Evolutionary conservation across 2,797 vertebrate genomes (phyloP).

Genomic region (Thripadectes ignobilis): DNA sequence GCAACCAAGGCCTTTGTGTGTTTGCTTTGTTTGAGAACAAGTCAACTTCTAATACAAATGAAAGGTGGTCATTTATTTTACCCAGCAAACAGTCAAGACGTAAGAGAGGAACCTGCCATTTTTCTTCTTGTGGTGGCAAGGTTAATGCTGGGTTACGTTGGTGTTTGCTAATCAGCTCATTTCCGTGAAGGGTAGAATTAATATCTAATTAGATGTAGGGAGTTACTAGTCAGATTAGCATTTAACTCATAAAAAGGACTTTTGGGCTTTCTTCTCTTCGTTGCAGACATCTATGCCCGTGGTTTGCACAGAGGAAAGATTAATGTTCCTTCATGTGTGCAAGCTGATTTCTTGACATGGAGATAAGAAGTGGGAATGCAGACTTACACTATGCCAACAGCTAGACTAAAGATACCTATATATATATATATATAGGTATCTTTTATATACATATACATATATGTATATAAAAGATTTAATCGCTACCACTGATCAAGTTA

Average conservation of each 20-base stretch:
- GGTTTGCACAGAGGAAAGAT: neutral
- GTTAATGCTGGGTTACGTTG: constrained; percentile 69
- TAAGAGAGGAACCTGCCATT: constrained; percentile 50
- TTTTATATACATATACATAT: accelerated
- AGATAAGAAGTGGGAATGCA: neutral
- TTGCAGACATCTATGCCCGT: accelerated
- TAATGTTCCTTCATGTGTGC: neutral
- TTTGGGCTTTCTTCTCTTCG: neutral
- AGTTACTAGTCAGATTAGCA: constrained; percentile 15
- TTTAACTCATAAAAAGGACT: neutral
- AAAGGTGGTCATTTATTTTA: constrained; percentile 75
- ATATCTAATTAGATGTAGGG: constrained; percentile 39
- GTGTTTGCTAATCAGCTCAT: constrained; percentile 64
- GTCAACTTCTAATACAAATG: constrained; percentile 68
- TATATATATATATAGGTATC: too few relatives aligned
- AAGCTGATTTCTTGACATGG: neutral
- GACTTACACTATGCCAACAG: neutral
- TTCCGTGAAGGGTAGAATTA: constrained; percentile 37
- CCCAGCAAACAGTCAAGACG: constrained; percentile 59
- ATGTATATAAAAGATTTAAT: neutral
- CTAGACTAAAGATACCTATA: neutral
- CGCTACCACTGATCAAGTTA: neutral
- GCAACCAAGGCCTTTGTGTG: constrained; percentile 63
- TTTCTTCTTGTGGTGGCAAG: constrained; percentile 55
- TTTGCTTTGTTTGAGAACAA: constrained; percentile 75